A percentile compares a stretch with the other conserved stretches of the same genome.
These are phyloP conservation scores for Zaprionus lachaisei DNA, from an alignment of 1,140 invertebrate genomes.

Conservation along the genomic window DNA sequence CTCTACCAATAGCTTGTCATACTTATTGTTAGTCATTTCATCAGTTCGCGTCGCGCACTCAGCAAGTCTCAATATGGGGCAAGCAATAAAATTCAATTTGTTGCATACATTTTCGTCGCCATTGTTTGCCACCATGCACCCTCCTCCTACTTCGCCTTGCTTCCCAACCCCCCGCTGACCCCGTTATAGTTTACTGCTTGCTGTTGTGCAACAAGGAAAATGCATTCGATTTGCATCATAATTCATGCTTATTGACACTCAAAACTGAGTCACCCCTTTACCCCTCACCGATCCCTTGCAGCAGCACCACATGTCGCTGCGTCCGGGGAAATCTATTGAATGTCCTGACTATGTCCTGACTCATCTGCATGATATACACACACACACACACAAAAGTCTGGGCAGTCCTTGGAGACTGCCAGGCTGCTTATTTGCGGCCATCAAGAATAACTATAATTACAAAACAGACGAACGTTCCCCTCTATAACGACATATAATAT, in stretches of 20 bases:
- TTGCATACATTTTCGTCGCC: constrained; percentile 61
- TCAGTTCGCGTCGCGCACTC: constrained; percentile 43
- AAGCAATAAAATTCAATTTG: constrained; percentile 76
- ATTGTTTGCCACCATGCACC: constrained; percentile 15
- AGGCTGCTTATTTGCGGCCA: constrained; percentile 4
- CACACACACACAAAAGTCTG: constrained; percentile 13
- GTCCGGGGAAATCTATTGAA: constrained; percentile 71
- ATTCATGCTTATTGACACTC: constrained; percentile 41
- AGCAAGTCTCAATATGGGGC: constrained; percentile 43
- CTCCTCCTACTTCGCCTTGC: neutral
- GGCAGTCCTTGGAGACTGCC: constrained; percentile 59
- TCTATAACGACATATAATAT: constrained; percentile 36
- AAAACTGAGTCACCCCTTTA: neutral
- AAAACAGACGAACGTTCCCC: neutral
- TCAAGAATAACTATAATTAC: constrained; percentile 18
- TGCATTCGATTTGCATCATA: constrained; percentile 53
- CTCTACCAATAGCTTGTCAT: constrained; percentile 28
- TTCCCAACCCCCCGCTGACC: neutral
- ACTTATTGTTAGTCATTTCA: constrained; percentile 67
- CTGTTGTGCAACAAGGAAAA: constrained; percentile 43
- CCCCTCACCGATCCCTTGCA: neutral
- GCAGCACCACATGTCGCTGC: neutral
- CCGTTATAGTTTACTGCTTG: constrained; percentile 32
- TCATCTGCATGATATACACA: constrained; percentile 24
- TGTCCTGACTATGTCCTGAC: constrained; percentile 46